Conservation (phyloP, 1,140 invertebrate genomes). For the Rhysida immarginata region DNA sequence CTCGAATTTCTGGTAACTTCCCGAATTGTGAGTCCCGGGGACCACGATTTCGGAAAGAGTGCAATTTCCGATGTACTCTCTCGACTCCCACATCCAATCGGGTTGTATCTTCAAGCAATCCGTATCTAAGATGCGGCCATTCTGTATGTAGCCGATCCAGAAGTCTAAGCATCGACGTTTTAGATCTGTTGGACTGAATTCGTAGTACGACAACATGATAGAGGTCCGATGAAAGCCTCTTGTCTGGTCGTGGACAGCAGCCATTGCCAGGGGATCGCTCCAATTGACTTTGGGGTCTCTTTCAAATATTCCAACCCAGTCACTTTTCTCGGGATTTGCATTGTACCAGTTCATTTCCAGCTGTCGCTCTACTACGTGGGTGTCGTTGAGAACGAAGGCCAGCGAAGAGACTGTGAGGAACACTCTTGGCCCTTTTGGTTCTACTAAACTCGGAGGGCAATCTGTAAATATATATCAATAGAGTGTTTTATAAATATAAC, state of each 20-base stretch:
- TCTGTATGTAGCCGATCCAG: not conserved
- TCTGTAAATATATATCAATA: no score
- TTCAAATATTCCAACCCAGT: not conserved
- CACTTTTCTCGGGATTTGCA: not conserved
- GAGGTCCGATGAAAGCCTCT: not conserved
- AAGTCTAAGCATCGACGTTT: not conserved
- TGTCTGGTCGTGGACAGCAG: not conserved
- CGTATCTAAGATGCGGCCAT: not conserved
- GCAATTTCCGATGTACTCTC: not conserved
- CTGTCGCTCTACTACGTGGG: not conserved
- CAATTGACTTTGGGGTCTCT: not conserved
- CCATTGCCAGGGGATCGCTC: not conserved
- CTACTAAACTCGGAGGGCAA: not conserved
- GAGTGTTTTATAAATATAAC: no score
- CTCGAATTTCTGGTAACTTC: not conserved
- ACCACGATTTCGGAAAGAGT: not conserved
- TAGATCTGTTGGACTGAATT: not conserved
- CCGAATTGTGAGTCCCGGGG: not conserved
- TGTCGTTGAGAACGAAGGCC: not conserved
- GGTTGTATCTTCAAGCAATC: not conserved
- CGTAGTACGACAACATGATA: not conserved
- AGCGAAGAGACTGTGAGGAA: not conserved
- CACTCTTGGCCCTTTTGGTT: not conserved
- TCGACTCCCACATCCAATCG: not conserved
- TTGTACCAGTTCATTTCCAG: not conserved